Evolutionary conservation across 2,888 invertebrate species (phyloP).

Genomic region (Flexamia atlantica): DNA sequence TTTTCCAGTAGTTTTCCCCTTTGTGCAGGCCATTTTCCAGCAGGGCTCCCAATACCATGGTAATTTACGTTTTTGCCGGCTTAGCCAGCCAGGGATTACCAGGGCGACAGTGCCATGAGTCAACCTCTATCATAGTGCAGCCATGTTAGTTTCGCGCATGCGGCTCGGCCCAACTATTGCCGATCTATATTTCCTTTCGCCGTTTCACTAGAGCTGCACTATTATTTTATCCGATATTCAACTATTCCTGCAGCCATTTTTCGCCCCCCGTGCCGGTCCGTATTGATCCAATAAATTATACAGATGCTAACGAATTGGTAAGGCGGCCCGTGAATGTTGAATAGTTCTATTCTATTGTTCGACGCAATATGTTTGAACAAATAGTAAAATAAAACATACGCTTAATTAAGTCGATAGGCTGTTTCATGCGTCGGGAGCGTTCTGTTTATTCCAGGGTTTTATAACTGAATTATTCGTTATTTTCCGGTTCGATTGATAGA

Average conservation of each 20-base stretch:
- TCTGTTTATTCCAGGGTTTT: slow-evolving; percentile 1
- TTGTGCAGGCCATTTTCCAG: no score
- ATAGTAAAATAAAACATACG: slow-evolving; percentile 33
- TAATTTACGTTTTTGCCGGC: background rate
- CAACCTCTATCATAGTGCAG: slow-evolving; percentile 46
- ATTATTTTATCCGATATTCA: slow-evolving; percentile 58
- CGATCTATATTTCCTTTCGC: slow-evolving; percentile 60
- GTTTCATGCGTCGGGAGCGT: slow-evolving; percentile 4
- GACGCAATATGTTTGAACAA: slow-evolving; percentile 7
- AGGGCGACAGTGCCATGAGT: slow-evolving; percentile 13
- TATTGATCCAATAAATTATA: slow-evolving; percentile 58
- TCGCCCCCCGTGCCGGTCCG: slow-evolving; percentile 27
- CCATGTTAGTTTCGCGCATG: slow-evolving; percentile 53
- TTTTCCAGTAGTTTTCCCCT: background rate
- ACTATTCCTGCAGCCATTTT: slow-evolving; percentile 54
- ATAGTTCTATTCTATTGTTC: slow-evolving; percentile 33
- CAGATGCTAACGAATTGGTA: slow-evolving; percentile 49
- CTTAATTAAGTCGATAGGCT: background rate
- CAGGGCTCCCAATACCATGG: no score
- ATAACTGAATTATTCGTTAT: slow-evolving; percentile 1
- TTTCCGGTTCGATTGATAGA: background rate
- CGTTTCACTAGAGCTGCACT: slow-evolving; percentile 56
- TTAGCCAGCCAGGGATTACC: background rate
- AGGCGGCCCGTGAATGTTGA: slow-evolving; percentile 10
- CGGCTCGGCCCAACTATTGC: slow-evolving; percentile 42